Percentiles rank a stretch among this genome's conserved stretches.
These are phyloP conservation scores for Diadromus collaris DNA, from an alignment of 2,888 invertebrate genomes.

Conservation along the genomic window DNA sequence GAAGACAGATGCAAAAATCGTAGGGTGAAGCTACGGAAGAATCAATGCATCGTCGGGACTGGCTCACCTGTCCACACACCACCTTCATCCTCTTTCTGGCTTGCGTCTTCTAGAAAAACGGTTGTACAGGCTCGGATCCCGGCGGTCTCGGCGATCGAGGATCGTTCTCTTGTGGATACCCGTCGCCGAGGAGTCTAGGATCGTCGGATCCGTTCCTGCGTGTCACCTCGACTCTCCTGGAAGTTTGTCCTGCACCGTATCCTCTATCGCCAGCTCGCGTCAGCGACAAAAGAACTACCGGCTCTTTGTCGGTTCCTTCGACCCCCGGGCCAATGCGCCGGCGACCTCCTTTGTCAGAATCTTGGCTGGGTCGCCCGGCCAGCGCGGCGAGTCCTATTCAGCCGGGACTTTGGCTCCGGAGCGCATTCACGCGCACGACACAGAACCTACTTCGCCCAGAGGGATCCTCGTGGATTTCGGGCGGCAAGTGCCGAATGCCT, in stretches of 20 bases:
- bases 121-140: slow-evolving; percentile 55
- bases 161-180: not conserved
- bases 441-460: slow-evolving; percentile 48
- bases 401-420: slow-evolving; percentile 58
- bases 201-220: slow-evolving; percentile 68
- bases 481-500: slow-evolving; percentile 78
- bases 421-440: slow-evolving; percentile 71
- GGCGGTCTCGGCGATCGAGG: not conserved
- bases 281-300: slow-evolving; percentile 74
- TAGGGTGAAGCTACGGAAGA: slow-evolving; percentile 64
- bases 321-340: slow-evolving; percentile 65
- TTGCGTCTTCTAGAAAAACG: slow-evolving; percentile 63
- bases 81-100: slow-evolving; percentile 59
- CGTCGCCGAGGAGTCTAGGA: not conserved
- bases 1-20: slow-evolving; percentile 79
- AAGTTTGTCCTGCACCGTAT: slow-evolving; percentile 55
- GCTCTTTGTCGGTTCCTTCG: slow-evolving; percentile 78
- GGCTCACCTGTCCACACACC: slow-evolving; percentile 77
- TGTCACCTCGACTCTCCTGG: slow-evolving; percentile 74
- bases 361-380: slow-evolving; percentile 26
- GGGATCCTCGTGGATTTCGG: slow-evolving; percentile 34
- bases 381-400: slow-evolving; percentile 37
- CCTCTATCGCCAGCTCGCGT: slow-evolving; percentile 52
- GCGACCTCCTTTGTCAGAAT: slow-evolving; percentile 69
- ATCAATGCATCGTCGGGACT: slow-evolving; percentile 68